Base-by-base conservation (phyloP, 2,888 invertebrate species). In the Malthinus seriepunctatus region DNA sequence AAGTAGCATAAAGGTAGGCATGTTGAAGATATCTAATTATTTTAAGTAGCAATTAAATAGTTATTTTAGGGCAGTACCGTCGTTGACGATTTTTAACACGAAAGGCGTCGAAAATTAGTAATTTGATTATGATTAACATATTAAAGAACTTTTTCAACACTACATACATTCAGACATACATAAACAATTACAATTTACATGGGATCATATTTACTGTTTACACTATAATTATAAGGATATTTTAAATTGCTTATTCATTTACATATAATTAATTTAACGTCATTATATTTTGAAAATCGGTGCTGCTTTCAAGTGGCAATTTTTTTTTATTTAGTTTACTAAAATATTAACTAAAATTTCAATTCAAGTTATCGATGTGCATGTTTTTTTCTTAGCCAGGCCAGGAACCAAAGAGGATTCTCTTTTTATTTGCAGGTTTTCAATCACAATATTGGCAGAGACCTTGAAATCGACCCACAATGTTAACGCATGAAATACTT, bases 401-500 rank as follows among this genome's bases (percentile, higher is more conserved):
- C 67, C 67, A 57, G 31, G 44, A 63, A 62, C 60, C 59, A 56
- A 42, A 51, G 60, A 46, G 56, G 38, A 51, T 37, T 63, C 67
- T 64, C 66, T 53, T 66, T 72, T 72, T 60, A 73, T 65, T 75
- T 75, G 39, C 74, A 75, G 75, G 70, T 50, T 66, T 71, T 67
- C 23, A 5, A 23, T 73, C 72, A 65, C 66, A 70, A 62, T 63
- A 69, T 23, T 62, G 51, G 59, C 62, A 62, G 62, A 49, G 45
- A 65, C 71, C 73, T 69, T 72, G 72, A 55, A 67, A 33, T 63
- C 62, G 71, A 75, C 73, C 76, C 70, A 72, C 69, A 75, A 76
- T 76, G 74, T 76, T 74, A 68, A 70, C 72, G 76, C 75, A 73
- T 56, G 47, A 73, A 53, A 63, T 66, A 67, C 34, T 47, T 71